phyloP scores from a whole-genome alignment of 2,888 invertebrate species.

The Teleiodes luculella region DNA sequence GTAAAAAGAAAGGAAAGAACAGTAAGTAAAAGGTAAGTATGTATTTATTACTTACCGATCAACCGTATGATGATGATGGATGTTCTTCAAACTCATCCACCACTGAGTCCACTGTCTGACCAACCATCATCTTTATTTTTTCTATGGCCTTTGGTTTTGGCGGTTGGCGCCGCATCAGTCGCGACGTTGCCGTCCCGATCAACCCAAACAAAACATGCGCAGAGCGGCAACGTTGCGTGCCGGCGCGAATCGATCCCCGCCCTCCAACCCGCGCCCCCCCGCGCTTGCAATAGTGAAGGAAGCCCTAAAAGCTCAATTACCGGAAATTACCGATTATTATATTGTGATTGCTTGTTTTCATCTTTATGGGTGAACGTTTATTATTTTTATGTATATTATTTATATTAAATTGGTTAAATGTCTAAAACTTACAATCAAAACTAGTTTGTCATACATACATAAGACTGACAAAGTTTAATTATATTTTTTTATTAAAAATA shows the following conservation, averaged over 20 bases:
- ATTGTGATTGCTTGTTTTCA: constrained; percentile 4
- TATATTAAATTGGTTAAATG: background rate
- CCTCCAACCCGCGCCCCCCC: constrained; percentile 23
- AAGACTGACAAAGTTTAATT: no score
- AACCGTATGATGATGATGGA: no score
- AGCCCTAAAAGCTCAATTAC: constrained; percentile 63
- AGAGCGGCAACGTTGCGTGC: constrained; percentile 64
- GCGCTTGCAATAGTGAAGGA: constrained; percentile 45
- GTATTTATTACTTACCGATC: no score
- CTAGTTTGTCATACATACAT: no score
- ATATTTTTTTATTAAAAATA: no score
- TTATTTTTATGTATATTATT: background rate
- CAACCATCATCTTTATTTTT: no score
- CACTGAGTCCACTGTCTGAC: no score
- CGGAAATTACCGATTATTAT: constrained; percentile 55
- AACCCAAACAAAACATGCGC: constrained; percentile 71
- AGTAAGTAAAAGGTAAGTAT: no score
- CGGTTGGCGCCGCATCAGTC: constrained; percentile 14
- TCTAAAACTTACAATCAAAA: no score
- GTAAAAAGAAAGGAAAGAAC: no score
- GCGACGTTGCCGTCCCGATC: constrained; percentile 49
- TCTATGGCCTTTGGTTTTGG: no score
- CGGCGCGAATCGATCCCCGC: constrained; percentile 54
- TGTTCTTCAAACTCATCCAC: no score
- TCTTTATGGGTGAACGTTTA: background rate